Evolutionary conservation across 2,113 vertebrate genomes (phyloP), one percentile per base, ranked within the genome.

Genomic region (Corythoichthys haematopterus): DNA sequence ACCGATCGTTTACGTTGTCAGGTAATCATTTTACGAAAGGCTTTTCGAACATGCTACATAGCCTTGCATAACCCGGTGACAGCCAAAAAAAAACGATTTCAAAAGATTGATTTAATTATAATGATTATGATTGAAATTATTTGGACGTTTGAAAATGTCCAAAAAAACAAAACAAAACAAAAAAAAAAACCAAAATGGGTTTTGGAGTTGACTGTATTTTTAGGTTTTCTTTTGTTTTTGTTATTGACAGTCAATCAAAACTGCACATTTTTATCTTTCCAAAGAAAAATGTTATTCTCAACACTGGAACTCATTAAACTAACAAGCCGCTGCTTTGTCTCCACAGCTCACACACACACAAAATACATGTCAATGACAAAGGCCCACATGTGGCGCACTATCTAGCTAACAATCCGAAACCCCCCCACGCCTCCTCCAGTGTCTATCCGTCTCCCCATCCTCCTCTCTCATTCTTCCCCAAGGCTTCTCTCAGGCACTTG

Each of bases 381-480:
- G 35, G 35, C 55, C 55, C 55, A 15, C 52, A 57, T 14, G 28
- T 36, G 3, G 20, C 28, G 20, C 33, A 9, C 12, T 13, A 64
- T 71, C 58, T 33, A 69, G 69, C 61, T 33, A 69, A 72, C 61
- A 64, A 69, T 80, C 64, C 37, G 6, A 57, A 40, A n/a, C 71
- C 58, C 51, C 61, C 55, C 64, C 59, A 61, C 74, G 10, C 6
- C 33, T 33, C 35, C 55, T 13, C 35, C 2, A 28, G 40, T 48
- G 55, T 45, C 47, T 60, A n/a, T n/a, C n/a, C n/a, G 66, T 60
- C 43, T 66, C 48, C 68, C 48, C 68, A 55, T 74, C 65, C 33
- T 80, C 43, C n/a, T n/a, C 61, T 74, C 73, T 68, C 70, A 72
- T 81, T 76, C 65, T 78, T 48, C 76, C 66, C 78, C 74, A 62